Evolutionary conservation across 2,113 vertebrate genomes (phyloP).

Genomic region (Hassar affinis): DNA sequence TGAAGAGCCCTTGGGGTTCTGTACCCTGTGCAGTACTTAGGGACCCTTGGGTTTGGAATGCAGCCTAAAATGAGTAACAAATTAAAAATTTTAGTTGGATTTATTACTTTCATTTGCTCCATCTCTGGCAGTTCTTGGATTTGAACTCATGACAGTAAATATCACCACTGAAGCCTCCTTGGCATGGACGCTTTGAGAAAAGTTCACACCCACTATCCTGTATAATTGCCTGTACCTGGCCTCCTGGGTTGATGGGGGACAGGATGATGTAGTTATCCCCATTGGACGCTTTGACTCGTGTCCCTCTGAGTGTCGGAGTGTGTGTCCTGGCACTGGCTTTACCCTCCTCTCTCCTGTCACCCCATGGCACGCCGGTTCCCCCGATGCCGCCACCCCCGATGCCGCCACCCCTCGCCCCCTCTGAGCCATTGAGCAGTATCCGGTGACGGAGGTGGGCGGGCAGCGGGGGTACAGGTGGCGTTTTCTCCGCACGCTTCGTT

Average conservation of each 20-base stretch:
- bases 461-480: constrained; percentile 65
- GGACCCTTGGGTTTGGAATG: no score
- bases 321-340: constrained; percentile 71
- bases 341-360: constrained; percentile 73
- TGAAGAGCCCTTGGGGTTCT: no score
- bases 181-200: background rate
- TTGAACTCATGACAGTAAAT: no score
- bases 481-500: constrained; percentile 77
- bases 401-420: constrained; percentile 70
- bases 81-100: no score
- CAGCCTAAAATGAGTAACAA: no score
- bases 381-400: constrained; percentile 67
- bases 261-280: constrained; percentile 93
- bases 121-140: background rate
- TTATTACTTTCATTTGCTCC: no score
- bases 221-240: constrained; percentile 80
- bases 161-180: background rate
- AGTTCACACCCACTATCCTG: background rate
- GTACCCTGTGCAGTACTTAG: no score
- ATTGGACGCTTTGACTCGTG: constrained; percentile 76
- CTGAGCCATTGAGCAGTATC: constrained; percentile 73
- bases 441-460: constrained; percentile 82
- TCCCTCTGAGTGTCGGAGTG: constrained; percentile 71
- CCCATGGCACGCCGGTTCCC: constrained; percentile 56
- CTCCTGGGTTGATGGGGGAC: constrained; percentile 84